Evolutionary conservation across 2,888 invertebrate genomes (phyloP), one percentile per base, ranked within the genome.

Genomic region (Pardosa pseudoannulata): DNA sequence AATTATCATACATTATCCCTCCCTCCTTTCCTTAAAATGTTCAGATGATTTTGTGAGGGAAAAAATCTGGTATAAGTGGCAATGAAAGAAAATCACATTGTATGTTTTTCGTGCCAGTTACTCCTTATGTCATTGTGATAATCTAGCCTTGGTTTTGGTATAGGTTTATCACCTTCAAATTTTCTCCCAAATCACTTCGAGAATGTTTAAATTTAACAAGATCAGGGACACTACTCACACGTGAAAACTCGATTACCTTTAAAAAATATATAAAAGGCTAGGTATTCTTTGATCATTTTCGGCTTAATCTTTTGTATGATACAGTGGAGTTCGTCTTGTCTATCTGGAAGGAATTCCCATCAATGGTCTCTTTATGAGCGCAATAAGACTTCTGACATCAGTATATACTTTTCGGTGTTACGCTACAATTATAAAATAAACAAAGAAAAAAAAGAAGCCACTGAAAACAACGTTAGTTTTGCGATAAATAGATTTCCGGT

Each of bases 401-500:
- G 65, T 23, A 70, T 9, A 32, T 70, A 56, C n/a, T 64, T n/a
- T 32, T 32, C 32, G 31, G 41, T 72, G 78, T 67, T 78, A 29
- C 78, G 19, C 50, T 78, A 65, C 67, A 83, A 83, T 78, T 83
- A 83, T 78, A 76, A 78, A 83, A 65, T 73, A 72, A 76, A 78
- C 64, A 67, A 68, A 50, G 62, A 62, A n/a, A 56, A 36, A 50
- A 56, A 36, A 50, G 72, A 39, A 36, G 62, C 56, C 56, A 23
- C 56, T 16, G 56, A 36, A 78, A 72, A 78, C 83, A 78, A 73
- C 72, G 65, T 78, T 78, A 83, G 72, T 76, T 85, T 74, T 85
- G 31, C 28, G 72, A 73, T 79, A 79, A 79, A 79, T 85, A 85
- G 85, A 79, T 85, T 85, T 85, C 85, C 85, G 85, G 85, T 85